Conservation (phyloP, 2,888 invertebrate species). For the Cryptocephalus moraei region DNA sequence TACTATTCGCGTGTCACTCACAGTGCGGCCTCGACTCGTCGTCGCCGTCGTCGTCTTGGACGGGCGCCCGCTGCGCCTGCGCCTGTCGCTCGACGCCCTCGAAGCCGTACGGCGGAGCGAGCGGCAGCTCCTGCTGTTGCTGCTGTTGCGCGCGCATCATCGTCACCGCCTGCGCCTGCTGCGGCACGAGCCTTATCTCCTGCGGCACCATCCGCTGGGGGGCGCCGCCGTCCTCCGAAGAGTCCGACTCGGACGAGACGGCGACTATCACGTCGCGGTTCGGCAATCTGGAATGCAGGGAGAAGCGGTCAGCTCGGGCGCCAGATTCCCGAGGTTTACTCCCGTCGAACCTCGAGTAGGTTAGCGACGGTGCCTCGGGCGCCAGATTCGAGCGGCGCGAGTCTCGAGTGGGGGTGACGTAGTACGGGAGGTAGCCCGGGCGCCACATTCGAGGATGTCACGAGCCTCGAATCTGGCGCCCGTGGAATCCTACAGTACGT, state of each 20-base stretch:
- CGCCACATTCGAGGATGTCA: no score
- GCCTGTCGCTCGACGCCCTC: constrained; percentile 28
- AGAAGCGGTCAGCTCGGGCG: no score
- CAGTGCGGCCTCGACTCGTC: constrained; percentile 65
- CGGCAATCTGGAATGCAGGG: constrained; percentile 25
- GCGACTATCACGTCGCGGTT: constrained; percentile 36
- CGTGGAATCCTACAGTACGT: no score
- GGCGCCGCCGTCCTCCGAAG: neutral
- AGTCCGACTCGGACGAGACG: constrained; percentile 21
- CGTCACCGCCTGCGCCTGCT: neutral
- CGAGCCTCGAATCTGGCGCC: no score
- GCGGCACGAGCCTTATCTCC: neutral
- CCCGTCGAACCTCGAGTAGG: no score
- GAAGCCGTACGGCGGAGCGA: constrained; percentile 35
- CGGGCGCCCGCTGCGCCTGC: constrained; percentile 9
- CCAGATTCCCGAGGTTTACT: no score
- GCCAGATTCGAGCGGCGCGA: no score
- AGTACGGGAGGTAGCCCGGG: no score
- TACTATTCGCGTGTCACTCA: constrained; percentile 44
- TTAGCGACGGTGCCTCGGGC: no score
- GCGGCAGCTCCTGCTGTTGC: constrained; percentile 25
- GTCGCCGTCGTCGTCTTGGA: constrained; percentile 35
- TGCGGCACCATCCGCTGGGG: neutral
- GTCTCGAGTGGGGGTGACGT: no score
- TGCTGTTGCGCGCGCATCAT: neutral